phyloP scores from a whole-genome alignment of 23 tunicate species.

The Ascidia mentula region DNA sequence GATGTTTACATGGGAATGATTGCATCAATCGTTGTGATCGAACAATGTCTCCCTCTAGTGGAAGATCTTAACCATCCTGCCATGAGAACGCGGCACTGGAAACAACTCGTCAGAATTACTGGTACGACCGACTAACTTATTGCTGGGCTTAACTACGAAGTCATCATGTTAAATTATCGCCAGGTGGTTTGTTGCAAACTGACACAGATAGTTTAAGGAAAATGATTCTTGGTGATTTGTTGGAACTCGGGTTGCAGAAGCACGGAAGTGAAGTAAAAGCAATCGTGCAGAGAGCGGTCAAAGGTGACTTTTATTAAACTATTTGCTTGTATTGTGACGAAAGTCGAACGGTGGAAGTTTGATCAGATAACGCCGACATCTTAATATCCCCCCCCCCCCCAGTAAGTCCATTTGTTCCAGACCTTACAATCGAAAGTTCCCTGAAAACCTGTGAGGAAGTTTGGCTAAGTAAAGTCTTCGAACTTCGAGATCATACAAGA shows the following conservation, averaged over 20 bases:
- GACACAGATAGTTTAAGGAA: slow-evolving; percentile 82
- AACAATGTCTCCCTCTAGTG: slow-evolving; percentile 85
- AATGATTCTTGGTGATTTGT: slow-evolving; percentile 79
- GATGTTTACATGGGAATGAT: slow-evolving; percentile 84
- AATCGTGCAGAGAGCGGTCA: slow-evolving; percentile 90
- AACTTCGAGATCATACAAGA: slow-evolving; percentile 75
- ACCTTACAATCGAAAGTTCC: slow-evolving; percentile 86
- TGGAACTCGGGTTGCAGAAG: slow-evolving; percentile 86
- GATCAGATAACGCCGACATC: no score
- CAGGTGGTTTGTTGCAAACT: slow-evolving; percentile 90
- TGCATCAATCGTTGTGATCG: slow-evolving; percentile 65
- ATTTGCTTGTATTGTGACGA: no score
- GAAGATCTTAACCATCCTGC: slow-evolving; percentile 90
- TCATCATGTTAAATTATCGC: neutral
- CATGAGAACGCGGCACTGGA: slow-evolving; percentile 95
- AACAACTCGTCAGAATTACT: slow-evolving; percentile 80
- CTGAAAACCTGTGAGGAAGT: slow-evolving; percentile 92
- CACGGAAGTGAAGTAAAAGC: slow-evolving; percentile 88
- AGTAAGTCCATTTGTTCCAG: slow-evolving; percentile 23
- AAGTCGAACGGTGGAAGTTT: no score
- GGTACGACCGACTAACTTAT: slow-evolving; percentile 29
- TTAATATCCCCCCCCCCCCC: no score
- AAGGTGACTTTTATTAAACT: slow-evolving; percentile 74
- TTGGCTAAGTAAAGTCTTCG: slow-evolving; percentile 93
- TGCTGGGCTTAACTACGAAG: neutral